Evolutionary conservation across 1,140 invertebrate species (phyloP), one percentile per base, ranked within the genome.

Genomic region (Drosophila suzukii): DNA sequence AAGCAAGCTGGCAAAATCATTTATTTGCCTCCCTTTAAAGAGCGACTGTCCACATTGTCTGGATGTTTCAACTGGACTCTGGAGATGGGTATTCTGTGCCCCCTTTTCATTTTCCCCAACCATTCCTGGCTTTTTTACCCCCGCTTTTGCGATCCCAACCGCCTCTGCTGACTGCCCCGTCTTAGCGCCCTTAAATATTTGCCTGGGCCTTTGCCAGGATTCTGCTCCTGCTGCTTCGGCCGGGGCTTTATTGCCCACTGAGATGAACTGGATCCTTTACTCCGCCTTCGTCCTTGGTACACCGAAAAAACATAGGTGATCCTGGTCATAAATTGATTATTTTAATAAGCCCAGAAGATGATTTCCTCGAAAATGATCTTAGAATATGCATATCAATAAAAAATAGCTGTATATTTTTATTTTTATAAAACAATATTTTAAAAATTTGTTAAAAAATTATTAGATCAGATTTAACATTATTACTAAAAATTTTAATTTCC

Each of bases 101-200:
- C n/a, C 10, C n/a, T 24, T 51, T 24, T 20, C 6, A 11, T 15
- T 51, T 36, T 20, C 10, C 43, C 15, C 41, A 43, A 39, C 43
- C 8, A 2, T 46, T 59, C 30, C 2, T 17, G 15, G 43, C 34
- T 11, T 38, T 38, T 44, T 30, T 36, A 27, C n/a, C 30, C 8
- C 38, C 17, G 12, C 11, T 15, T 44, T 59, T 15, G 46, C 10
- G 46, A 15, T 44, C 30, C n/a, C 39, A 54, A 59, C 43, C 20
- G 60, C 34, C 15, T 49, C 53, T 74, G 54, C 36, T 39, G 65
- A 57, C 67, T 57, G 67, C 27, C 49, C 60, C 47, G 54, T 62
- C 71, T 75, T 75, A 65, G 58, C 71, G 79, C 81, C 79, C 80
- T 88, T 88, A 89, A 88, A 88, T 88, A 88, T 88, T 88, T 88